Conservation (phyloP, 2,113 vertebrate species). For the Dinomys branickii region DNA sequence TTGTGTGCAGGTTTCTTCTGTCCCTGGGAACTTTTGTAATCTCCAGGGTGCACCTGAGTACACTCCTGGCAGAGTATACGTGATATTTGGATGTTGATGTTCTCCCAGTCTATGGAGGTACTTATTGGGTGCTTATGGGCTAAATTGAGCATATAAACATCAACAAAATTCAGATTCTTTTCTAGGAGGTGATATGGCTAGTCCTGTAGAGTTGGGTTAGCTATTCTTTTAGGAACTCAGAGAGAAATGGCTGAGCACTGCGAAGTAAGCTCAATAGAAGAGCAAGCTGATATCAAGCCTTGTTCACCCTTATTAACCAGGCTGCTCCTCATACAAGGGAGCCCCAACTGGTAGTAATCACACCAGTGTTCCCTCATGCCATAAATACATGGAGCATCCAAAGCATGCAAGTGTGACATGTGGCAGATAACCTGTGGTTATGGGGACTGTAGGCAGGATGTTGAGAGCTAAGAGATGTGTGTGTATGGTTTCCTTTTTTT, state of each 20-base stretch:
- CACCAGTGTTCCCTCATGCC: neutral
- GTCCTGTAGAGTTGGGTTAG: neutral
- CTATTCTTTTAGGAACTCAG: neutral
- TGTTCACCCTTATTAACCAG: neutral
- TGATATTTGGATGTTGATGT: neutral
- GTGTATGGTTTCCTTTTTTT: neutral
- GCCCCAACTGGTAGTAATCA: rapidly evolving
- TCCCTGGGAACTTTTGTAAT: too few species aligned
- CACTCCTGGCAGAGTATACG: neutral
- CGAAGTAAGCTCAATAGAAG: neutral
- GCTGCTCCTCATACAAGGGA: neutral
- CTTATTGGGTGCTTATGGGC: neutral
- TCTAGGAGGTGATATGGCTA: neutral
- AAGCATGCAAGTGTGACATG: rapidly evolving
- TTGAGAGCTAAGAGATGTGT: neutral
- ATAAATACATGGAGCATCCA: too few species aligned
- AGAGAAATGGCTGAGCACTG: neutral
- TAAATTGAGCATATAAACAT: neutral
- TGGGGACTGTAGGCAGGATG: rapidly evolving
- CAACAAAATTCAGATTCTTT: neutral
- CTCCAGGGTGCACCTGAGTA: neutral
- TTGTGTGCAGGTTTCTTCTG: rapidly evolving
- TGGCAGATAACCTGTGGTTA: rapidly evolving
- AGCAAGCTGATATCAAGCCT: neutral
- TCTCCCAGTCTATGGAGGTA: neutral